Evolutionary conservation across 2,888 invertebrate genomes (phyloP).

Genomic region (Tachina fera): DNA sequence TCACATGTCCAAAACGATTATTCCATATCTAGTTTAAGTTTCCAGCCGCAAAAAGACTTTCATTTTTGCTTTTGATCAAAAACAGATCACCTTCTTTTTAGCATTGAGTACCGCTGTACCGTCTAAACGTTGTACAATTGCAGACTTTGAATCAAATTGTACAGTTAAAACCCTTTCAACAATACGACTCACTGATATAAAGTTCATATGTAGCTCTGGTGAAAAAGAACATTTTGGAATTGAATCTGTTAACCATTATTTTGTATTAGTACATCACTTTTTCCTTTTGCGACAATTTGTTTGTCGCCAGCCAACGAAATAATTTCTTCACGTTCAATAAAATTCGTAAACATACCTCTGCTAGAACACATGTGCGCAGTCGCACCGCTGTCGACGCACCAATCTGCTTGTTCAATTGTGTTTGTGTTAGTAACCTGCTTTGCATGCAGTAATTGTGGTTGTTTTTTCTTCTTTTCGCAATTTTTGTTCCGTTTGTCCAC

Average conservation of each 20-base stretch:
- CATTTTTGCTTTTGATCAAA: neutral
- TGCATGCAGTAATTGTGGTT: slow-evolving; percentile 27
- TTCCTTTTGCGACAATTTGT: slow-evolving; percentile 17
- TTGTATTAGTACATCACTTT: neutral
- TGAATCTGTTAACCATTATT: too few species aligned
- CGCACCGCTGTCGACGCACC: slow-evolving; percentile 28
- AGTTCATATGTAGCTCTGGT: slow-evolving; percentile 29
- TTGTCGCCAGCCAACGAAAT: slow-evolving; percentile 24
- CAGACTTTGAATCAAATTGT: slow-evolving; percentile 7
- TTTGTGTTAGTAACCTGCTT: slow-evolving; percentile 1
- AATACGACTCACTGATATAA: slow-evolving; percentile 31
- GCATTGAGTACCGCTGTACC: slow-evolving; percentile 18
- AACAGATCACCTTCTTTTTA: slow-evolving; percentile 30
- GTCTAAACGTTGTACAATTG: slow-evolving; percentile 2
- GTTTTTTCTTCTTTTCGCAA: slow-evolving; percentile 25
- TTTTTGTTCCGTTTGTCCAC: slow-evolving; percentile 26
- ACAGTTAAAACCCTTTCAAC: slow-evolving; percentile 2
- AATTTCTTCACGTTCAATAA: neutral
- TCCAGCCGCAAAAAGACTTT: slow-evolving; percentile 12
- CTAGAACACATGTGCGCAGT: slow-evolving; percentile 7
- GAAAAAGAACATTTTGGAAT: too few species aligned
- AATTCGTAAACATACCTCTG: slow-evolving; percentile 1
- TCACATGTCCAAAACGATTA: too few species aligned
- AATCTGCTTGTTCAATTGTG: neutral
- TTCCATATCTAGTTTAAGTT: too few species aligned